Evolutionary conservation across 1,140 invertebrate genomes (phyloP), one percentile per base, ranked within the genome.

Genomic region (Drosophila kurseongensis): DNA sequence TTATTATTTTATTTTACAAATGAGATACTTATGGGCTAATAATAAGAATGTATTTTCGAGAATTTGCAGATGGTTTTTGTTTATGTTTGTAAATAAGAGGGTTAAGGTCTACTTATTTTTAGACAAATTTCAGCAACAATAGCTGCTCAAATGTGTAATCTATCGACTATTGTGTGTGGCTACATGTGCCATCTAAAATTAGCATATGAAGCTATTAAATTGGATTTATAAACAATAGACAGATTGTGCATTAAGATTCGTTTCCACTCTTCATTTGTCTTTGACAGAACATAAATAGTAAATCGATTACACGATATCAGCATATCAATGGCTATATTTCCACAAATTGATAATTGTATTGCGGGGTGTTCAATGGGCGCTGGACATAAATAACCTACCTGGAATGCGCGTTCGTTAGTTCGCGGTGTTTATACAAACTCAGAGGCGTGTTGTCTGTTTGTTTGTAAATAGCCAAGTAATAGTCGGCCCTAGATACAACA

Each of bases 271-370:
- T 9, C 35, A 13, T 29, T 16, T 23, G 32, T 9, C 48, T 40
- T 42, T 32, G 27, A n/a, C 54, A 44, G 29, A 63, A 57, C 61
- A 60, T 63, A 60, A 63, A 62, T 62, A 40, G 59, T 40, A 47
- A 78, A 78, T 78, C 62, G 68, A 68, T 78, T 74, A 63, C 59
- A 78, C 58, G 75, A 54, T 57, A 83, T 79, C 68, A 83, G 62
- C 68, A 82, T 79, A 65, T 61, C 63, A 83, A 78, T 83, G 50
- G 48, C 45, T 47, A 62, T 56, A 62, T 74, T 72, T 47, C 56
- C n/a, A 54, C 55, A 58, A 42, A 78, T 58, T 56, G 36, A 69
- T 57, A 71, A 48, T 58, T 41, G 36, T 48, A 14, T 45, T 44
- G 16, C 2, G 44, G 32, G 27, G 32, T 38, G 57, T 48, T 59